These are phyloP conservation scores for Apostichopus japonicus DNA, from an alignment of 35 echinoderm and acorn worm genomes.

Conservation along the genomic window DNA sequence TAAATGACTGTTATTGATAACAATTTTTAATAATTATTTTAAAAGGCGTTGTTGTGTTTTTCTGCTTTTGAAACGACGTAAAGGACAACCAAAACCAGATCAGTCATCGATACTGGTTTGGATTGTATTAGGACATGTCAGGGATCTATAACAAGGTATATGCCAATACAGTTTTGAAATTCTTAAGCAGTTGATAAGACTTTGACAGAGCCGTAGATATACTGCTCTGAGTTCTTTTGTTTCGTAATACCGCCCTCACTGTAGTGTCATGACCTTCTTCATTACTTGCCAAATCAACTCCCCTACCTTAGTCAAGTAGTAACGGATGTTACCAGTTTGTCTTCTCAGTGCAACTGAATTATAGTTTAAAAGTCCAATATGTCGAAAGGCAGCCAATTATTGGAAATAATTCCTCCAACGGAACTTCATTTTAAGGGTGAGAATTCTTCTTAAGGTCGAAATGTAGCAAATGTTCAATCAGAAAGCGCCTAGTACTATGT, in stretches of 20 bases:
- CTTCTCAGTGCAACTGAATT: not conserved
- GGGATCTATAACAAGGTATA: too few species aligned
- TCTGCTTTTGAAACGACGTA: too few species aligned
- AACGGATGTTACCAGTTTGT: slow-evolving; percentile 8
- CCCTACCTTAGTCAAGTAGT: not conserved
- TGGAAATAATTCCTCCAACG: slow-evolving; percentile 31
- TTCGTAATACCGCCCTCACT: not conserved
- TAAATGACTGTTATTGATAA: too few species aligned
- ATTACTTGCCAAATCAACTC: slow-evolving; percentile 20
- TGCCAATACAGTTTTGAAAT: too few species aligned
- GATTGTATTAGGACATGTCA: too few species aligned
- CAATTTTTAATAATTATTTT: too few species aligned
- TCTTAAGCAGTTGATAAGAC: too few species aligned
- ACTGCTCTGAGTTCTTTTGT: too few species aligned
- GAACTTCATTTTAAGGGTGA: slow-evolving; percentile 47
- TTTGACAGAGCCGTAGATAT: too few species aligned
- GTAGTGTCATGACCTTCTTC: not conserved
- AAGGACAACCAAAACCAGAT: too few species aligned
- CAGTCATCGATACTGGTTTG: too few species aligned
- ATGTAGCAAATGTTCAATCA: not conserved
- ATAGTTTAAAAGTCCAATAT: slow-evolving; percentile 4
- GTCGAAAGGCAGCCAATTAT: slow-evolving; percentile 25
- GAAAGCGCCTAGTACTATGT: not conserved
- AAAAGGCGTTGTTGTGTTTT: too few species aligned
- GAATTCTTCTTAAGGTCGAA: not conserved